Percentiles rank a stretch among this genome's conserved stretches.
Evolutionary conservation across 1,140 invertebrate species (phyloP).

Genomic region (Drosophila serrata): DNA sequence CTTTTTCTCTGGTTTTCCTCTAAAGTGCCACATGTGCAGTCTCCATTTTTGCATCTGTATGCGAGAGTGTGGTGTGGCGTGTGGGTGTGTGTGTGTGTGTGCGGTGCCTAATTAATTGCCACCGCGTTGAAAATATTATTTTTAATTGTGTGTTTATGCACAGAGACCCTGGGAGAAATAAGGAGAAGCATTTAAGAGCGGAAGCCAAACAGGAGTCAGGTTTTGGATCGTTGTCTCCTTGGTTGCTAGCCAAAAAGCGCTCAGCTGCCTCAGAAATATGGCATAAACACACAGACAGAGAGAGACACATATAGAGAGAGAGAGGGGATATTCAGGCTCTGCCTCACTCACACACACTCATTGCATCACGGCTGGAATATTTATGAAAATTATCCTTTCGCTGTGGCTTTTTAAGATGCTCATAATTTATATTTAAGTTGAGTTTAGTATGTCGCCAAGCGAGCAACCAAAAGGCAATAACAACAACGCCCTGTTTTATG

Average conservation of each 20-base stretch:
- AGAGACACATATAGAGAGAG: slow-evolving; percentile 18
- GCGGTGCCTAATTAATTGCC: slow-evolving; percentile 77
- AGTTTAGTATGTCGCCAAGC: slow-evolving; percentile 77
- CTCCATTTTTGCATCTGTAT: slow-evolving; percentile 44
- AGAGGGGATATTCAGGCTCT: background rate
- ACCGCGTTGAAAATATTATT: slow-evolving; percentile 84
- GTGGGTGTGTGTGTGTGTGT: slow-evolving; percentile 7
- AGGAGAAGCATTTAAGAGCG: slow-evolving; percentile 33
- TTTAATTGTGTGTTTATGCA: slow-evolving; percentile 84
- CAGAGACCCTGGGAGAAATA: slow-evolving; percentile 8
- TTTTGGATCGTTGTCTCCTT: slow-evolving; percentile 14
- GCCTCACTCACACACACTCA: slow-evolving; percentile 13
- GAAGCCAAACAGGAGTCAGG: slow-evolving; percentile 31
- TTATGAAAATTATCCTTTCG: slow-evolving; percentile 84
- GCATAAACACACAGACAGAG: slow-evolving; percentile 26
- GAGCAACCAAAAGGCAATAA: slow-evolving; percentile 43
- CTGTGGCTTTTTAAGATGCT: slow-evolving; percentile 84
- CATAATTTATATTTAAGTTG: slow-evolving; percentile 84
- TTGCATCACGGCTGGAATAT: slow-evolving; percentile 67
- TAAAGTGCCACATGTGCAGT: slow-evolving; percentile 38
- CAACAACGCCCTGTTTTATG: slow-evolving; percentile 46
- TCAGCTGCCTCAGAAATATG: slow-evolving; percentile 37
- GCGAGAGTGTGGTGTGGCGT: slow-evolving; percentile 17
- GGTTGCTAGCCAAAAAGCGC: slow-evolving; percentile 51
- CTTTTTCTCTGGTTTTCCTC: slow-evolving; percentile 10